Conservation (phyloP, 2,797 vertebrate genomes). For the Crocodylus rhombifer region DNA sequence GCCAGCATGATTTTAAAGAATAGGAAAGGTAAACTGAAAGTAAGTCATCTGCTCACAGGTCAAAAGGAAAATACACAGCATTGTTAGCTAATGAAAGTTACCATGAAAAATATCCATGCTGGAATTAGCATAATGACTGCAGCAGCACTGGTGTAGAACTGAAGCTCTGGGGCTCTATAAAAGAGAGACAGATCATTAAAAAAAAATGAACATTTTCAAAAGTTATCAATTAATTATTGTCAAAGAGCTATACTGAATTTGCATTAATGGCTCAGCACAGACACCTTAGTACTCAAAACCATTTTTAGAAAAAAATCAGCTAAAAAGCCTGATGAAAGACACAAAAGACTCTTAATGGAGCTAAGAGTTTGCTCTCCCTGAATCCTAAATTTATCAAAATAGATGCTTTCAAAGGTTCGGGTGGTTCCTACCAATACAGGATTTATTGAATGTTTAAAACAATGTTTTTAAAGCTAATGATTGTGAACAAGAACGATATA, state of each 20-base stretch:
- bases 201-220: neutral
- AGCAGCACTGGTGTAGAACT: conserved; percentile 96
- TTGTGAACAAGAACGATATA: neutral
- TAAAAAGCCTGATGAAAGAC: neutral
- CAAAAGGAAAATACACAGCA: neutral
- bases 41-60: neutral
- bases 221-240: neutral
- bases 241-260: neutral
- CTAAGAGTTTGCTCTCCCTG: fast-evolving
- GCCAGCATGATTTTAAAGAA: neutral
- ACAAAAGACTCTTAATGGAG: neutral
- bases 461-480: neutral
- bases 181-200: neutral
- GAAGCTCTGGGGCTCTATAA: conserved; percentile 92
- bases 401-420: neutral
- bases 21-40: neutral
- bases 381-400: neutral
- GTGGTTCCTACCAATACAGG: neutral
- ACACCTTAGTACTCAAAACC: neutral
- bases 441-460: neutral
- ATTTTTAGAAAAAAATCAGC: neutral
- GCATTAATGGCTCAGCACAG: neutral
- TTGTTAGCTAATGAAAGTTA: conserved; percentile 56
- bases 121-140: conserved; percentile 95
- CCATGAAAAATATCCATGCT: conserved; percentile 95